A percentile compares a stretch with the other conserved stretches of the same genome.
phyloP scores from a whole-genome alignment of 2,888 invertebrate species.

The Nezara viridula region DNA sequence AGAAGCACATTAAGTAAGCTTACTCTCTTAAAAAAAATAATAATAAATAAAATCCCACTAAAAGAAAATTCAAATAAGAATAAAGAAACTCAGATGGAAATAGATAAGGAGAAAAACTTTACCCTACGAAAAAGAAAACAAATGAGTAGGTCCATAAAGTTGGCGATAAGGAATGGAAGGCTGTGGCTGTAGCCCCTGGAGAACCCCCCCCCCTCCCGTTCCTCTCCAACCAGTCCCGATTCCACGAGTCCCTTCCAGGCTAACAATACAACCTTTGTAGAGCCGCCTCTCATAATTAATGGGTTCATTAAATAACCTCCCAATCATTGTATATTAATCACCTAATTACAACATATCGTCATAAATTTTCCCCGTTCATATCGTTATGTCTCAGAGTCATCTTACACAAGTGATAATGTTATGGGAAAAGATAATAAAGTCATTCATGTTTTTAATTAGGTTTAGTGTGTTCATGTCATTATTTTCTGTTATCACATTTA shows the following conservation, averaged over 20 bases:
- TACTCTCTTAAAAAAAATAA: neutral
- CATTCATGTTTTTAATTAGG: too few species aligned
- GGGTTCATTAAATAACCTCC: neutral
- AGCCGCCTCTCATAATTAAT: neutral
- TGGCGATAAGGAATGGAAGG: neutral
- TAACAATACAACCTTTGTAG: neutral
- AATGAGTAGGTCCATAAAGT: slow-evolving; percentile 27
- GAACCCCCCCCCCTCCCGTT: neutral
- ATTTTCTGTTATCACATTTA: too few species aligned
- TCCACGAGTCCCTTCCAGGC: neutral
- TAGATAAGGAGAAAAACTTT: slow-evolving; percentile 16
- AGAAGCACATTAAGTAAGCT: neutral
- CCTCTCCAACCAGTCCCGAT: neutral
- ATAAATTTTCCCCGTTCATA: neutral
- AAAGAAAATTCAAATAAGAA: neutral
- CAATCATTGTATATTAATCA: neutral
- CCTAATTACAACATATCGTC: neutral
- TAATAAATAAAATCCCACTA: neutral
- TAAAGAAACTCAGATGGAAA: neutral
- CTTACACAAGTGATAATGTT: neutral
- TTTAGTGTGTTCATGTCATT: too few species aligned
- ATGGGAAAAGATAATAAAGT: too few species aligned
- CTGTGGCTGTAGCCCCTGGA: neutral
- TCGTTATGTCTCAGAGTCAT: neutral
- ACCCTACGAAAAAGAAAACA: neutral